These are phyloP conservation scores for Ctena decussata DNA, from an alignment of 2,888 invertebrate genomes.

Conservation along the genomic window DNA sequence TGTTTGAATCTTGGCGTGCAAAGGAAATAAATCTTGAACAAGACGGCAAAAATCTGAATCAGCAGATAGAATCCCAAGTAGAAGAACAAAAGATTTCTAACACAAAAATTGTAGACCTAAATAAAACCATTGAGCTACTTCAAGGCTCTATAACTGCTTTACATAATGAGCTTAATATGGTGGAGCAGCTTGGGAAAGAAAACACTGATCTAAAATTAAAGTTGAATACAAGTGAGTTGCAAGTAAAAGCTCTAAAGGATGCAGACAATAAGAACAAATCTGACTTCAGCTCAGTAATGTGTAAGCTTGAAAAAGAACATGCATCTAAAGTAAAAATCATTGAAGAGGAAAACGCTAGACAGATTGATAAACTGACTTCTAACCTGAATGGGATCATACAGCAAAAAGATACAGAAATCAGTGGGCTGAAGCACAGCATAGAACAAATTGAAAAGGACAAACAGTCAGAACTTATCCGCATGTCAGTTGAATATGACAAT, in stretches of 20 bases:
- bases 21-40: conserved; percentile 9
- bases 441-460: conserved; percentile 39
- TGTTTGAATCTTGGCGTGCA: conserved; percentile 35
- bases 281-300: not conserved
- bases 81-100: not conserved
- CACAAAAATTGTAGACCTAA: conserved; percentile 17
- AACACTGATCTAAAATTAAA: conserved; percentile 48
- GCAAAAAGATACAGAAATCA: conserved; percentile 44
- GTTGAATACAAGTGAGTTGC: conserved; percentile 43
- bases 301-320: conserved; percentile 22
- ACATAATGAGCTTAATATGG: conserved; percentile 48
- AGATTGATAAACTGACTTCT: conserved; percentile 19
- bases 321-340: conserved; percentile 9
- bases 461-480: conserved; percentile 44
- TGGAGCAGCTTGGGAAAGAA: conserved; percentile 56
- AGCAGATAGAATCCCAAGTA: not conserved
- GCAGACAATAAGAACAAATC: not conserved
- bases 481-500: conserved; percentile 65
- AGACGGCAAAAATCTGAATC: not conserved
- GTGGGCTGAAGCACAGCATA: conserved; percentile 40
- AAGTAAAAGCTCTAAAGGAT: conserved; percentile 15
- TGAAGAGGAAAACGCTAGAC: conserved; percentile 11
- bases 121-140: conserved; percentile 30
- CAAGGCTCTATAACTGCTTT: conserved; percentile 36
- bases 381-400: conserved; percentile 26